Evolutionary conservation across 2,888 invertebrate genomes (phyloP).

Genomic region (Trissolcus brochymenae): DNA sequence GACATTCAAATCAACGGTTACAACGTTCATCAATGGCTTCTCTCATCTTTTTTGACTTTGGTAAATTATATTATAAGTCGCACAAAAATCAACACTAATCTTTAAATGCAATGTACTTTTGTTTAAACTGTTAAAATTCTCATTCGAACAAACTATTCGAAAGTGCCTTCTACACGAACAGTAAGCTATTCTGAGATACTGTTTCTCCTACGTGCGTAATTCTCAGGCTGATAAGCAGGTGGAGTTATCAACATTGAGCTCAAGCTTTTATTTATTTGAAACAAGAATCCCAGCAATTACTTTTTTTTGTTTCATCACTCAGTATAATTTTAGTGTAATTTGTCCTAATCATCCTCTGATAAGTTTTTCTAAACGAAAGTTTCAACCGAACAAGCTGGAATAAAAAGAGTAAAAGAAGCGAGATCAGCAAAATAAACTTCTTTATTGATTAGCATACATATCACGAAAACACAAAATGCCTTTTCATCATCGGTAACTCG

Average conservation of each 20-base stretch:
- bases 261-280: constrained; percentile 1
- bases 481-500: constrained; percentile 38
- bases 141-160: constrained; percentile 8
- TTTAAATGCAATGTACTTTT: constrained; percentile 4
- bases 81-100: constrained; percentile 4
- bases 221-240: too few relatives aligned
- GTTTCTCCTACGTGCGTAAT: constrained; percentile 26
- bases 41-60: neutral
- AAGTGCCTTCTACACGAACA: constrained; percentile 4
- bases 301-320: too few relatives aligned
- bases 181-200: constrained; percentile 26
- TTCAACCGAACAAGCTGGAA: constrained; percentile 34
- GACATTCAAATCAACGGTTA: constrained; percentile 2
- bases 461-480: constrained; percentile 48
- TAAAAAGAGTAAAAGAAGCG: constrained; percentile 34
- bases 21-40: constrained; percentile 4
- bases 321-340: too few relatives aligned
- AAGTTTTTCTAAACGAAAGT: neutral
- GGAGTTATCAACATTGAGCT: neutral
- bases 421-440: constrained; percentile 54
- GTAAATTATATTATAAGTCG: neutral
- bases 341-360: too few relatives aligned
- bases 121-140: neutral
- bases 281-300: constrained; percentile 4
- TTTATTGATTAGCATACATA: constrained; percentile 59